Percentiles rank a stretch among this genome's conserved stretches.
These are phyloP conservation scores for Neogobius melanostomus DNA, from an alignment of 2,113 vertebrate genomes.

Conservation along the genomic window DNA sequence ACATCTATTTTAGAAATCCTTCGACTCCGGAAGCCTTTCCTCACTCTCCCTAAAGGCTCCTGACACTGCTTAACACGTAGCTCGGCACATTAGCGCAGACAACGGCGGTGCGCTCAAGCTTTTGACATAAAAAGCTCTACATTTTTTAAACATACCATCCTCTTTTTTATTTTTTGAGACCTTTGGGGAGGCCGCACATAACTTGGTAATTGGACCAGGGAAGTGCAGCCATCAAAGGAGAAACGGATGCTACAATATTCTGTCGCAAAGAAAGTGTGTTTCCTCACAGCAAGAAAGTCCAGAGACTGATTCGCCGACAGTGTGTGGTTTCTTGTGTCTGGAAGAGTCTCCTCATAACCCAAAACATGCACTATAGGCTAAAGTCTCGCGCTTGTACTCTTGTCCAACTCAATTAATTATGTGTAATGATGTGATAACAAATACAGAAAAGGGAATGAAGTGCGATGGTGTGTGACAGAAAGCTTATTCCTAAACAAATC, in stretches of 20 bases:
- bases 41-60: neutral
- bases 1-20: neutral
- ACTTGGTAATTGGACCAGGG: slow-evolving; percentile 38
- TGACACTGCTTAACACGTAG: slow-evolving; percentile 18
- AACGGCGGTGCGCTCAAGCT: neutral
- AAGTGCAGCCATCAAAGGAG: slow-evolving; percentile 15
- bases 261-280: no score
- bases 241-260: neutral
- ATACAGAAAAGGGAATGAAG: no score
- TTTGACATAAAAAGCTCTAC: slow-evolving; percentile 8
- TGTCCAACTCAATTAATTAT: no score
- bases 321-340: no score
- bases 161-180: slow-evolving; percentile 4
- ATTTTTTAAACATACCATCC: slow-evolving; percentile 25
- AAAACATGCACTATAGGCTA: no score
- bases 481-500: no score
- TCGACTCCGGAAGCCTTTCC: neutral
- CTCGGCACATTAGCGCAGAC: slow-evolving; percentile 6
- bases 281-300: no score
- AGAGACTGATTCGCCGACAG: no score
- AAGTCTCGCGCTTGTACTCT: no score
- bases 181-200: neutral
- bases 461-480: no score
- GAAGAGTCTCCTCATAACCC: no score
- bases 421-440: no score